Evolutionary conservation across 2,888 invertebrate genomes (phyloP).

Genomic region (Lepidocyrtinus sp.): DNA sequence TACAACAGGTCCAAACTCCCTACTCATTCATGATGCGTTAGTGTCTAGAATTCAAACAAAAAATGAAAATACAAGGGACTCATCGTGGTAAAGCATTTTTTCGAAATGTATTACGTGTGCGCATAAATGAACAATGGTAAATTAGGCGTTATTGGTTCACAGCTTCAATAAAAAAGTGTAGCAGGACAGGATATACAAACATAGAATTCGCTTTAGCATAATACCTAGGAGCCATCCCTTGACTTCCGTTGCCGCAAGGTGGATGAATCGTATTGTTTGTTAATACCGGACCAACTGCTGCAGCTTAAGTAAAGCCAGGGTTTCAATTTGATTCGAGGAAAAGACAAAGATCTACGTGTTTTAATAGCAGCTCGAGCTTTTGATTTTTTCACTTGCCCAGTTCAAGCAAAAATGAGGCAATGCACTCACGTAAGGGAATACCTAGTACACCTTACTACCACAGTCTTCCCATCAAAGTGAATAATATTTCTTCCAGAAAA

Average conservation of each 20-base stretch:
- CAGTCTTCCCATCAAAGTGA: too few relatives aligned
- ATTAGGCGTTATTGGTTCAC: constrained; percentile 3
- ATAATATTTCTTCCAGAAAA: constrained; percentile 1
- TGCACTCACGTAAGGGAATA: too few relatives aligned
- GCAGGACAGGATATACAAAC: not conserved
- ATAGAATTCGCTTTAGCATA: constrained; percentile 15
- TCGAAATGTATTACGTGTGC: not conserved
- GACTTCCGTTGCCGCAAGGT: constrained; percentile 68
- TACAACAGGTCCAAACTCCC: not conserved
- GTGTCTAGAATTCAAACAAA: not conserved
- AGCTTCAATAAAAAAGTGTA: not conserved
- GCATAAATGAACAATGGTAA: not conserved
- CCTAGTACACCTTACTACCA: too few relatives aligned
- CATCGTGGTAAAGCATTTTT: not conserved
- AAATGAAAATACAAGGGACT: constrained; percentile 12
- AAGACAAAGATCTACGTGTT: constrained; percentile 34
- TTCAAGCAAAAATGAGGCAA: too few relatives aligned
- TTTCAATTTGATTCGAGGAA: constrained; percentile 19
- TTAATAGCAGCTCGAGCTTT: not conserved
- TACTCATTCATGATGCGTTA: not conserved
- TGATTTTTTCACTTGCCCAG: too few relatives aligned
- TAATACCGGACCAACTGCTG: constrained; percentile 43
- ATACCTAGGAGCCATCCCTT: constrained; percentile 54
- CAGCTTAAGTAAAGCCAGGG: not conserved
- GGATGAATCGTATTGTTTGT: not conserved